Conservation (phyloP, 1,140 invertebrate species). For the Latrodectus geometricus region DNA sequence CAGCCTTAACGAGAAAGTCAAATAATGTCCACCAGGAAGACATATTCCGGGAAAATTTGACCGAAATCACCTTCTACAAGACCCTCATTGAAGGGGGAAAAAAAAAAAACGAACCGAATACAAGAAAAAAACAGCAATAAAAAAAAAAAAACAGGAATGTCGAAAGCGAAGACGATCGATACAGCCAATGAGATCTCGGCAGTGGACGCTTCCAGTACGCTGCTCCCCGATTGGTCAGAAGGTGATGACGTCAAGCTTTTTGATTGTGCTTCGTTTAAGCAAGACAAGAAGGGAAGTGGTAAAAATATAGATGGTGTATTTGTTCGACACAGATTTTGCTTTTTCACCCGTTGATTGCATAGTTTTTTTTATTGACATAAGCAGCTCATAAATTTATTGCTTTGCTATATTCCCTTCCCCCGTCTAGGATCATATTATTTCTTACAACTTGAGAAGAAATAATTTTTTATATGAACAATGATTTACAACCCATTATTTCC, state of each 20-base stretch:
- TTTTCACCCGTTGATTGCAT: neutral
- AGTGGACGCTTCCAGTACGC: neutral
- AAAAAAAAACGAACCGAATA: neutral
- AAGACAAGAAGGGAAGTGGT: neutral
- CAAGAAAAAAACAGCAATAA: neutral
- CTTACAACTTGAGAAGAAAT: no score
- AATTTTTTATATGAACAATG: no score
- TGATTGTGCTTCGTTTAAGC: neutral
- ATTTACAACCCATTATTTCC: no score
- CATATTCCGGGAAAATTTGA: no score
- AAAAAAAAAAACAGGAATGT: no score
- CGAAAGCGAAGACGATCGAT: neutral
- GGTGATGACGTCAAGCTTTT: neutral
- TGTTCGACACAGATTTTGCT: neutral
- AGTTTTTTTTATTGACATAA: neutral
- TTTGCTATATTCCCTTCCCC: neutral
- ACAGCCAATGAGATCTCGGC: neutral
- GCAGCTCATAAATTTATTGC: neutral
- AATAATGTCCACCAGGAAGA: no score
- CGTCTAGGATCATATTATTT: no score
- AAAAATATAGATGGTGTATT: neutral
- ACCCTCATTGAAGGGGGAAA: neutral
- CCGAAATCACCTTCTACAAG: neutral
- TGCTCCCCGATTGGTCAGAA: neutral
- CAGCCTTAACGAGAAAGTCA: no score